These are phyloP conservation scores for Drosophila anceps DNA, from an alignment of 2,888 invertebrate genomes.

Conservation along the genomic window DNA sequence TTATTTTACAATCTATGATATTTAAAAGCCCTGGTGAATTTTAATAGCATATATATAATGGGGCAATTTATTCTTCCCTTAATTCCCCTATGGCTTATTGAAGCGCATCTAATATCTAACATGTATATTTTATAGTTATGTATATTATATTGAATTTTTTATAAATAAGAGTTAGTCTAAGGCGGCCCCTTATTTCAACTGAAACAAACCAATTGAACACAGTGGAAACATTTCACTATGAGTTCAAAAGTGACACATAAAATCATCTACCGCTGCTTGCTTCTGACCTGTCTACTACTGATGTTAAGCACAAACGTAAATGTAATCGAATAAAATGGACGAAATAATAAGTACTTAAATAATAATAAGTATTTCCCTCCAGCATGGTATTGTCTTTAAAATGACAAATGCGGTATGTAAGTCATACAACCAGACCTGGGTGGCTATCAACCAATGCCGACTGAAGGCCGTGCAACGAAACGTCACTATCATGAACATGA, in stretches of 20 bases:
- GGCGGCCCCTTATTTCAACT: background rate
- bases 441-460: slow-evolving; percentile 2
- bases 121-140: no score
- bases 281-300: background rate
- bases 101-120: background rate
- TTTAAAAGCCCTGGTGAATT: no score
- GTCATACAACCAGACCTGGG: slow-evolving; percentile 11
- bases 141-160: background rate
- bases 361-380: background rate
- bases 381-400: slow-evolving; percentile 4
- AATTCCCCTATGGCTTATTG: background rate
- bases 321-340: background rate
- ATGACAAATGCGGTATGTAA: slow-evolving; percentile 28
- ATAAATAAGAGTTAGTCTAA: background rate
- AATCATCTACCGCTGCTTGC: background rate
- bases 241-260: background rate
- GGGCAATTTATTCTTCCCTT: background rate
- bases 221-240: background rate
- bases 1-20: no score
- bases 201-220: background rate
- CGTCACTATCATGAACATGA: background rate
- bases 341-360: background rate
- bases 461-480: slow-evolving; percentile 25
- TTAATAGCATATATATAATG: no score
- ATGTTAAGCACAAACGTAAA: background rate